Conservation (phyloP, 2,113 vertebrate genomes). For the Oenanthe melanoleuca region DNA sequence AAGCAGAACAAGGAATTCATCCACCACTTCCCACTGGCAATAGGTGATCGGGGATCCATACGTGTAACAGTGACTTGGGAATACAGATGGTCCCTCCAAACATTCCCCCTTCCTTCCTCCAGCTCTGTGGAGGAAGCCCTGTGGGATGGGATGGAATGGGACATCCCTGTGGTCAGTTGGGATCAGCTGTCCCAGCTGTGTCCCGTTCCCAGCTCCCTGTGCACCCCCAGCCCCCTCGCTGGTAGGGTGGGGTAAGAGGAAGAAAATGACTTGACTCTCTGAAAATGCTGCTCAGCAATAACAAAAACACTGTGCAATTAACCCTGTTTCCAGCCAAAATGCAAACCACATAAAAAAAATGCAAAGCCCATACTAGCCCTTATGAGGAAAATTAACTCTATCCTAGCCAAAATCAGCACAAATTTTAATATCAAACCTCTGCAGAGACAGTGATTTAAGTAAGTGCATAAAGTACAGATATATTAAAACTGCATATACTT, state of each 20-base stretch:
- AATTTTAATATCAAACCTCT: neutral
- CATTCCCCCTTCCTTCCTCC: accelerated
- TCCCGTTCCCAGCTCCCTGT: no score
- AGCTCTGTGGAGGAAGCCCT: neutral
- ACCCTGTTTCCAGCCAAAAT: neutral
- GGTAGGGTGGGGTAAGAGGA: neutral
- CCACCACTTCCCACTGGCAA: neutral
- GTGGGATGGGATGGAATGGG: no score
- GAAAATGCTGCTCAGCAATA: neutral
- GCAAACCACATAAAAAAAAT: neutral
- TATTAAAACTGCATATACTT: conserved; percentile 31
- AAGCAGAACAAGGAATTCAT: neutral
- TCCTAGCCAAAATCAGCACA: neutral
- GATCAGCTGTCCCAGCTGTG: neutral
- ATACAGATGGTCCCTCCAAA: neutral
- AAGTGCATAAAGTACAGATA: neutral
- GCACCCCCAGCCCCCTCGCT: neutral
- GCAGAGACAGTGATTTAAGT: conserved; percentile 49
- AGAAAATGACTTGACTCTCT: neutral
- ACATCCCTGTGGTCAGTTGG: neutral
- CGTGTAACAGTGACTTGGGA: neutral
- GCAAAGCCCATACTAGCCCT: no score
- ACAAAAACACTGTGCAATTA: neutral
- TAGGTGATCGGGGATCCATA: neutral
- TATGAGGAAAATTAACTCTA: neutral